Evolutionary conservation across 2,888 invertebrate species (phyloP), one percentile per base, ranked within the genome.

Genomic region (Nomada goodeniana): DNA sequence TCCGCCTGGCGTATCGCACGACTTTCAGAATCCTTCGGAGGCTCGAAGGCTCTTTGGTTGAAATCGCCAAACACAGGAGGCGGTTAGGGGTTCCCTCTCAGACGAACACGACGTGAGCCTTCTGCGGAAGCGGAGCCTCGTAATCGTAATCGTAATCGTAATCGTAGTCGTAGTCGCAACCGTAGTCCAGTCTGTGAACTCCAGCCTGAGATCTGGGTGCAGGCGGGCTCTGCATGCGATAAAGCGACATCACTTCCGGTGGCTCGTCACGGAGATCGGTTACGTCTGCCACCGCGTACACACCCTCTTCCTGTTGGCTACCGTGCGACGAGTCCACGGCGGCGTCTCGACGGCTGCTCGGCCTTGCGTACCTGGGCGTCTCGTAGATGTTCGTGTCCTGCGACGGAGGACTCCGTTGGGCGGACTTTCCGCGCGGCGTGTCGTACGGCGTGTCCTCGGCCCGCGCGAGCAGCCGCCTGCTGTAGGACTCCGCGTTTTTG

Each of bases 81-180:
- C 26, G 2, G 44, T 18, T 20, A 9, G 53, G 10, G 5, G 52
- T 7, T 10, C 3, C n/a, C 26, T 29, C 81, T 91, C 88, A 93
- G 76, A 93, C 93, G 76, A 93, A 93, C 69, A 93, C 93, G 55
- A 93, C 92, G 86, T 93, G 93, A n/a, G 93, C 92, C 82, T 92
- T 93, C 75, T 93, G 91, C 63, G 92, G 90, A 29, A 92, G 76
- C 80, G 90, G 86, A 9, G 88, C 76, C 73, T 90, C 87, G 83
- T 90, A 90, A 71, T 93, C 92, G 87, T 92, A 93, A 75, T 93
- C 92, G 86, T 90, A 92, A 50, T 90, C 91, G 85, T 36, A 36
- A 36, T 36, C 9, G 36, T 36, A 36, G 7, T 36, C 36, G 36
- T 90, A 91, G 60, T 93, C 92, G 84, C 91, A 92, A 80, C 91